Percentiles rank a stretch among this genome's conserved stretches.
Evolutionary conservation across 2,888 invertebrate species (phyloP).

Genomic region (Chymomyza amoena): DNA sequence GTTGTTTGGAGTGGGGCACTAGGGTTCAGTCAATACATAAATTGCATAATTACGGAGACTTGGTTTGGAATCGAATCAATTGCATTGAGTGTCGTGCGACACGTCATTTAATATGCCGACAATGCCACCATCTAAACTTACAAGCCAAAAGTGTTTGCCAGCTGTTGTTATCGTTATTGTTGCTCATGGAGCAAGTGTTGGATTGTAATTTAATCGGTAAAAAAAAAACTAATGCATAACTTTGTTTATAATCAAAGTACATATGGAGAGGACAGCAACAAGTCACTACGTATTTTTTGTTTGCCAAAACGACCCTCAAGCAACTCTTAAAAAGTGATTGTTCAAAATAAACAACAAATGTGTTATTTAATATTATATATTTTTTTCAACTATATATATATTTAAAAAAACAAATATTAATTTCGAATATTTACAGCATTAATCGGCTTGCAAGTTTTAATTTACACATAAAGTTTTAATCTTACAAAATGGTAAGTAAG

Average conservation of each 20-base stretch:
- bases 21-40: slow-evolving; percentile 23
- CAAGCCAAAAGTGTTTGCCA: slow-evolving; percentile 7
- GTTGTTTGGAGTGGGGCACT: slow-evolving; percentile 8
- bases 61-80: slow-evolving; percentile 61
- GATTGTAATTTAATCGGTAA: slow-evolving; percentile 14
- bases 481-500: slow-evolving; percentile 48
- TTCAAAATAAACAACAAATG: neutral
- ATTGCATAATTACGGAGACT: slow-evolving; percentile 54
- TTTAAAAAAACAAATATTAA: slow-evolving; percentile 14
- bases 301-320: slow-evolving; percentile 46
- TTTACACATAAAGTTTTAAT: slow-evolving; percentile 35
- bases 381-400: neutral
- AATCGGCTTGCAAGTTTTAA: slow-evolving; percentile 45
- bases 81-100: slow-evolving; percentile 39
- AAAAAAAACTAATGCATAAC: neutral
- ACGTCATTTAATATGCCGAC: slow-evolving; percentile 65
- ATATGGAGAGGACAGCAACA: slow-evolving; percentile 45
- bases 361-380: neutral
- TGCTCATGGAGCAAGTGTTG: slow-evolving; percentile 22
- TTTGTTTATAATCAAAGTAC: neutral
- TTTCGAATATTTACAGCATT: slow-evolving; percentile 41
- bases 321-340: slow-evolving; percentile 12
- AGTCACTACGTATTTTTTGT: slow-evolving; percentile 15
- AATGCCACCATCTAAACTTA: slow-evolving; percentile 62
- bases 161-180: slow-evolving; percentile 7